Evolutionary conservation across 2,113 vertebrate species (phyloP).

Genomic region (Regulus satrapa): DNA sequence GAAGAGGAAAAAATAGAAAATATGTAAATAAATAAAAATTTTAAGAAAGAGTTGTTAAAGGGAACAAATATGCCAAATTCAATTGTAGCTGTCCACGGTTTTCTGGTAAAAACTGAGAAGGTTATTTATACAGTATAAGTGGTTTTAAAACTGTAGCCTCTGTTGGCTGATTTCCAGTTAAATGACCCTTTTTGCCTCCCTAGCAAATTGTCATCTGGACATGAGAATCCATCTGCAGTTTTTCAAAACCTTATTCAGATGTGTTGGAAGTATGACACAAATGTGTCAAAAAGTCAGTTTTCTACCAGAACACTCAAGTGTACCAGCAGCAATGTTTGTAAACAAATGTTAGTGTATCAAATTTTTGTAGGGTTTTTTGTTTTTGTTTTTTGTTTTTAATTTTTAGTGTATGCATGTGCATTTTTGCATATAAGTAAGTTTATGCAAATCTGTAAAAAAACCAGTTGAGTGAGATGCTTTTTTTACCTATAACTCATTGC

Average conservation of each 20-base stretch:
- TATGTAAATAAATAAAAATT: too few relatives aligned
- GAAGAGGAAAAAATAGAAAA: not conserved
- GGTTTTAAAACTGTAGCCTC: not conserved
- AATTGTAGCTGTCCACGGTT: not conserved
- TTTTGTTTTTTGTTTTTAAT: not conserved
- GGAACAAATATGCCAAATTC: not conserved
- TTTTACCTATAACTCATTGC: not conserved
- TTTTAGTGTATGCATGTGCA: not conserved
- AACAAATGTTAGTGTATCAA: not conserved
- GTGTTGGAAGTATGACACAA: not conserved
- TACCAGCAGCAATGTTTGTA: not conserved
- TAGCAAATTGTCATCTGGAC: not conserved
- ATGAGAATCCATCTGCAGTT: not conserved
- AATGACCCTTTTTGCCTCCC: not conserved
- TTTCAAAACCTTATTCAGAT: not conserved
- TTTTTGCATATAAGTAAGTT: not conserved
- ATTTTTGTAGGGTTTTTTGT: not conserved
- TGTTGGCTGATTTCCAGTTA: not conserved
- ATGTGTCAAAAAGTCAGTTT: not conserved
- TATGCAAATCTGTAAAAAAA: not conserved
- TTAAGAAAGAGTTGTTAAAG: not conserved
- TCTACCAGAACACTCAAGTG: not conserved
- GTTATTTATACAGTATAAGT: not conserved
- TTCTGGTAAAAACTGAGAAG: not conserved
- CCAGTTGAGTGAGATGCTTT: accelerated